Evolutionary conservation across 1,140 invertebrate genomes (phyloP).

Genomic region (Drosophila carrolli): DNA sequence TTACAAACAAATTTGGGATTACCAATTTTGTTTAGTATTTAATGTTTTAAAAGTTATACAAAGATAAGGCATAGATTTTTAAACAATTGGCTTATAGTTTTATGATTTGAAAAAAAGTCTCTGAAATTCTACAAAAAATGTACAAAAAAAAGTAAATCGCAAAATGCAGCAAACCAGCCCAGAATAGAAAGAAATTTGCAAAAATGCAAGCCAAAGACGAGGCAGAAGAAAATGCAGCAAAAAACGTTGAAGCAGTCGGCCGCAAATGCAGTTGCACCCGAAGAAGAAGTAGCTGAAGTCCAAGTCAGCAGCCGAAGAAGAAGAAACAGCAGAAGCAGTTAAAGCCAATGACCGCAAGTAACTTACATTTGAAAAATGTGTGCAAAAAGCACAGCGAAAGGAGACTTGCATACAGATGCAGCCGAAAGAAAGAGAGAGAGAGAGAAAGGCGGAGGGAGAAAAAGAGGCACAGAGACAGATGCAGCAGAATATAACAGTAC

Average conservation of each 20-base stretch:
- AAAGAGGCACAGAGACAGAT: slow-evolving; percentile 33
- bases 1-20: too few relatives aligned
- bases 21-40: too few relatives aligned
- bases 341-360: slow-evolving; percentile 84
- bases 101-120: too few relatives aligned
- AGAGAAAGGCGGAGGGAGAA: slow-evolving; percentile 1
- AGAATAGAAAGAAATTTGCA: slow-evolving; percentile 38
- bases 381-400: slow-evolving; percentile 82
- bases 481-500: slow-evolving; percentile 81
- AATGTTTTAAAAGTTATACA: too few relatives aligned
- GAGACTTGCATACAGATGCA: slow-evolving; percentile 64
- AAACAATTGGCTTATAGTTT: too few relatives aligned
- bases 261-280: slow-evolving; percentile 39
- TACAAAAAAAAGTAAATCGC: neutral
- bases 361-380: slow-evolving; percentile 85
- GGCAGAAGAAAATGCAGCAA: slow-evolving; percentile 11
- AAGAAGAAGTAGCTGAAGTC: slow-evolving; percentile 29
- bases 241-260: slow-evolving; percentile 28
- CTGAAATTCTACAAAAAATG: neutral
- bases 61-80: too few relatives aligned
- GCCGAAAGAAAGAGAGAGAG: slow-evolving; percentile 12
- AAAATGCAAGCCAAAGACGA: slow-evolving; percentile 9
- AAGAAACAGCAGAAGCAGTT: slow-evolving; percentile 54
- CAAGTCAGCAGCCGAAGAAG: slow-evolving; percentile 8
- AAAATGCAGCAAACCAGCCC: neutral